Evolutionary conservation across 92 coral and sea anemone genomes (phyloP), one percentile per base, ranked within the genome.

Genomic region (Ricordea florida): DNA sequence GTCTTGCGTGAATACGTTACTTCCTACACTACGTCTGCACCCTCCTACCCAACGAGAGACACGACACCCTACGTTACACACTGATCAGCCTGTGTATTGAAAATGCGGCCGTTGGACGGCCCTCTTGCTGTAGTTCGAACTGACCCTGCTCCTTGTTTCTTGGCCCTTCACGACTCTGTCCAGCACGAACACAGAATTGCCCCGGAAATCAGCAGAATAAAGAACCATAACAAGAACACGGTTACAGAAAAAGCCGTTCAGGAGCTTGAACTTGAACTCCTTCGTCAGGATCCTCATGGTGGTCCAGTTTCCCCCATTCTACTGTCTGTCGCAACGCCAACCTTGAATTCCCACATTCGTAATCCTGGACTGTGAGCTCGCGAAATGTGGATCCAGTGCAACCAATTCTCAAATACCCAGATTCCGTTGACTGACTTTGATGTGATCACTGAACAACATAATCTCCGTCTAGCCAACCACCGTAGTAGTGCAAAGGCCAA

Each of bases 351-450:
- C 0, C 75, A 81, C 1, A 71, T 85, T 9, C 83, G 87, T 28
- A 28, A 66, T 15, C 38, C 29, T 0, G 75, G 80, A 3, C 31
- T 67, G 32, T 86, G 79, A 1, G 26, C 87, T 0, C 52, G 79
- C 23, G 87, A 86, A 59, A 80, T 86, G 59, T 86, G 87, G 84
- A 72, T 79, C 9, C 87, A 86, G 38, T 83, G 87, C 2, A 86
- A 72, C 51, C 86, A 63, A 34, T 53, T 76, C 77, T 17, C 67
- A 10, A 74, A 74, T 32, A 8, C 0, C 61, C 72, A 74, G 32
- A 28, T 74, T 10, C 72, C 72, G 0, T 1, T 74, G 3, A 3
- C 36, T 29, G 72, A 74, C 49, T 33, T 26, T 0, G 61, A 74
- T 26, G 10, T 51, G 11, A 50, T 51, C 0, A 9, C 25, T 7